Percentiles rank a stretch among this genome's conserved stretches.
Conservation (phyloP, 2,888 invertebrate genomes). For the Poecilobothrus nobilitatus region DNA sequence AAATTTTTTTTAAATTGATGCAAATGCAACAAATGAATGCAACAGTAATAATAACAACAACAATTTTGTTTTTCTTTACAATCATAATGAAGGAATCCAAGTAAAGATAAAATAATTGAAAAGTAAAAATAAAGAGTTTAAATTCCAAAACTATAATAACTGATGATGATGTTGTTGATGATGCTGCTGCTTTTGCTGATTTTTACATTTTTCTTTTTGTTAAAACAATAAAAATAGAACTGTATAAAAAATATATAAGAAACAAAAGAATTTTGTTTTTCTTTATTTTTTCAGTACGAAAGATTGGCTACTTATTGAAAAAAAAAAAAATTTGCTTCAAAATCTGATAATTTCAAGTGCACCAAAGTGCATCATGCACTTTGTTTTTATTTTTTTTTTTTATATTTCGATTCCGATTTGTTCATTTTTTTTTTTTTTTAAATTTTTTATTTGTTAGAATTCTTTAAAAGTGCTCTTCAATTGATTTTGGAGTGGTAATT, state of each 20-base stretch:
- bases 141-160: not conserved
- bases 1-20: no score
- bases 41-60: not conserved
- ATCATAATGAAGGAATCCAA: no score
- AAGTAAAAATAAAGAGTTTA: not conserved
- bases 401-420: no score
- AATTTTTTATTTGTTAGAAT: no score
- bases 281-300: not conserved
- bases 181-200: no score
- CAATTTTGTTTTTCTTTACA: not conserved
- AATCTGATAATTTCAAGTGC: not conserved
- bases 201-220: no score
- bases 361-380: not conserved
- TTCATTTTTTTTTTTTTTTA: no score
- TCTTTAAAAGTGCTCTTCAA: no score
- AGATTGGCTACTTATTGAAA: not conserved
- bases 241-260: not conserved
- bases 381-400: no score
- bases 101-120: not conserved
- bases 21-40: not conserved
- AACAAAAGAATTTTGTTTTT: not conserved
- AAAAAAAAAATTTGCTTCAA: not conserved
- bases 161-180: not conserved
- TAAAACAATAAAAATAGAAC: no score
- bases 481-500: no score